A percentile compares a stretch with the other conserved stretches of the same genome.
These are phyloP conservation scores for Cossypha caffra DNA, from an alignment of 2,797 vertebrate species.

Conservation along the genomic window DNA sequence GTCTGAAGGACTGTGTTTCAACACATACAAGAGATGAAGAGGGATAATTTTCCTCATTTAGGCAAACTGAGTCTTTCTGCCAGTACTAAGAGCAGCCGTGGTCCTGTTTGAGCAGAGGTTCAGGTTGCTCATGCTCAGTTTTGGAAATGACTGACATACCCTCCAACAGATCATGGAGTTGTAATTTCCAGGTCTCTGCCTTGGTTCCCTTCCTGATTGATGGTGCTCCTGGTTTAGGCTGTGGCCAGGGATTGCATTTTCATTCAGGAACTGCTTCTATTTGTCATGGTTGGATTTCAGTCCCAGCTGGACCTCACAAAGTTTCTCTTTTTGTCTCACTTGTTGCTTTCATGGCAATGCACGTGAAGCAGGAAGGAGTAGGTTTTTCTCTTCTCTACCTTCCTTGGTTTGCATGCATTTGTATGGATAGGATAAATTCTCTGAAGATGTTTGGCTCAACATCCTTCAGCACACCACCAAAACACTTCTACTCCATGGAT, in stretches of 20 bases:
- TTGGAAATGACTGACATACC: background rate
- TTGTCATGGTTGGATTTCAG: background rate
- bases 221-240: background rate
- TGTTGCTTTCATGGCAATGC: background rate
- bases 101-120: background rate
- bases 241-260: background rate
- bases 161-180: background rate
- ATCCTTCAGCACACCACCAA: background rate
- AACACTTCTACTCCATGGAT: background rate
- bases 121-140: background rate
- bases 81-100: background rate
- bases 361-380: background rate
- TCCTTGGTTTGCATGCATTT: background rate
- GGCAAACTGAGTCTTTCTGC: background rate
- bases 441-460: background rate
- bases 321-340: background rate
- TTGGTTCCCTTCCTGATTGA: fast-evolving
- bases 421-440: background rate
- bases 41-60: background rate
- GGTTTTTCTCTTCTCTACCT: background rate
- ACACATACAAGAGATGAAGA: background rate
- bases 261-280: background rate
- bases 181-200: background rate
- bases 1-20: background rate
- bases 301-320: background rate